A percentile compares a stretch with the other conserved stretches of the same genome.
Evolutionary conservation across 2,113 vertebrate species (phyloP).

Genomic region (Platysternon megacephalum): DNA sequence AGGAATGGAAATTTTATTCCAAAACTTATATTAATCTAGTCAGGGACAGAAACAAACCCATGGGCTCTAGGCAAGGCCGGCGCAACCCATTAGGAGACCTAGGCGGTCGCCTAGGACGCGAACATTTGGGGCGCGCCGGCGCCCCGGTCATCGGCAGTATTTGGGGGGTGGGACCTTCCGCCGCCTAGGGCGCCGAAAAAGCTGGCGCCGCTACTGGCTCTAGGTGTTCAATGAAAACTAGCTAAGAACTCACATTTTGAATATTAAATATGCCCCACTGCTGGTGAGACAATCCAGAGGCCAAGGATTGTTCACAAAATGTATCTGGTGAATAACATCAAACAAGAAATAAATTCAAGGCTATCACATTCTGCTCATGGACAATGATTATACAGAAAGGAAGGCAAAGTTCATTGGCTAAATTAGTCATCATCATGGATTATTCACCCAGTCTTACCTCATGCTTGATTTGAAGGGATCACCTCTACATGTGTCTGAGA

Average conservation of each 20-base stretch:
- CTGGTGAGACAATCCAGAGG: neutral
- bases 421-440: neutral
- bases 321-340: neutral
- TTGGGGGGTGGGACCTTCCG: too few species aligned
- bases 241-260: neutral
- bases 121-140: too few species aligned
- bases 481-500: neutral
- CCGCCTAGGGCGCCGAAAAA: too few species aligned
- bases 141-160: too few species aligned
- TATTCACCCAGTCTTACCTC: neutral
- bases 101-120: too few species aligned
- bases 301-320: neutral
- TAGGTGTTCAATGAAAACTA: neutral
- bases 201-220: too few species aligned
- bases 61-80: neutral
- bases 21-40: neutral
- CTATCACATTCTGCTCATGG: rapidly evolving
- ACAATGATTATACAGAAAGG: neutral
- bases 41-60: neutral
- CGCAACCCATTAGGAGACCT: too few species aligned
- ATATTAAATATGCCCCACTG: neutral
- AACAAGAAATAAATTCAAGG: neutral
- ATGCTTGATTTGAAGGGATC: neutral
- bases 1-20: conserved; percentile 13
- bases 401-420: neutral